These are phyloP conservation scores for Cydia splendana DNA, from an alignment of 1,140 invertebrate species.

Conservation along the genomic window DNA sequence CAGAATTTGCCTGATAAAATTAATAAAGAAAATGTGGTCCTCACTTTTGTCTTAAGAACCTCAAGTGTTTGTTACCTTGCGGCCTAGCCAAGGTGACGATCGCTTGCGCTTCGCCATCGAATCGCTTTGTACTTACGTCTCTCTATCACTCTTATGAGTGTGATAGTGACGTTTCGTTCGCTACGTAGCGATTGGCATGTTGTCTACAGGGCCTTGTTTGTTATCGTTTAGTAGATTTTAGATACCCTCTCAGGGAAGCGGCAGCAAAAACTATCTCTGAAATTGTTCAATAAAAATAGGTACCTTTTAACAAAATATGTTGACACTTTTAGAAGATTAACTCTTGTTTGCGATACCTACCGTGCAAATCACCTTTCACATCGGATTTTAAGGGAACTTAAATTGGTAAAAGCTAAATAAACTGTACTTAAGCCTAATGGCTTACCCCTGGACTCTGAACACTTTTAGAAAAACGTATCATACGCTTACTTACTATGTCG, in stretches of 20 bases:
- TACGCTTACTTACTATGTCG: background rate
- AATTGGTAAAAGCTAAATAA: slow-evolving; percentile 30
- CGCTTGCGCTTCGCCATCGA: too few species aligned
- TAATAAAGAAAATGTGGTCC: slow-evolving; percentile 51
- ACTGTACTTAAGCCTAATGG: slow-evolving; percentile 32
- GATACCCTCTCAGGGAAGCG: background rate
- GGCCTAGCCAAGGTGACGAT: too few species aligned
- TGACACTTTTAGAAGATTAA: background rate
- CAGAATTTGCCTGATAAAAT: slow-evolving; percentile 53
- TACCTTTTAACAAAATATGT: background rate
- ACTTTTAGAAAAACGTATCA: slow-evolving; percentile 5
- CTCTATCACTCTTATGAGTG: too few species aligned
- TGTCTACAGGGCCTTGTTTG: background rate
- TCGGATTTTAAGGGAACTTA: background rate
- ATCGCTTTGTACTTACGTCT: too few species aligned
- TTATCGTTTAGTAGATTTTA: background rate
- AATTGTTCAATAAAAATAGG: background rate
- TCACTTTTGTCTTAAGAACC: slow-evolving; percentile 21
- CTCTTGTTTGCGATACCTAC: background rate
- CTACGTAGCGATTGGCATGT: too few species aligned
- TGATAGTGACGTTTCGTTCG: too few species aligned
- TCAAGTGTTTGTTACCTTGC: background rate
- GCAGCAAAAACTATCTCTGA: background rate
- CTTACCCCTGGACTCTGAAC: background rate
- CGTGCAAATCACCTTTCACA: slow-evolving; percentile 1